Evolutionary conservation across 2,797 vertebrate species (phyloP).

Genomic region (Sciurus vulgaris): DNA sequence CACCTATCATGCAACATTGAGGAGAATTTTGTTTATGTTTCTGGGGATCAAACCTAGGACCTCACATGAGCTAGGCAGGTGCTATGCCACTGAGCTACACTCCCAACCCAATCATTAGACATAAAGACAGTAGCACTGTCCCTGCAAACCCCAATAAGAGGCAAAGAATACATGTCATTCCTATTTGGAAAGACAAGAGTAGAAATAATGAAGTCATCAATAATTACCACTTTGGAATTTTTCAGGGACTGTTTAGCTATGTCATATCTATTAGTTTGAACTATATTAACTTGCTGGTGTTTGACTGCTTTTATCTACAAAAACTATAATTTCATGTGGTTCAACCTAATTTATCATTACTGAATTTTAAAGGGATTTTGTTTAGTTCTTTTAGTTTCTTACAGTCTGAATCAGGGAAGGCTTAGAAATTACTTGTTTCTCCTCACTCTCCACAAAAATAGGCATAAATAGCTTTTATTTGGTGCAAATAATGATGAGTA

Average conservation of each 20-base stretch:
- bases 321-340: constrained; percentile 7
- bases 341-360: neutral
- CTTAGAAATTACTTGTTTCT: constrained; percentile 52
- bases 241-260: constrained; percentile 18
- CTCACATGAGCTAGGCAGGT: neutral
- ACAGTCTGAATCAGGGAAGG: neutral
- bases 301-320: constrained; percentile 44
- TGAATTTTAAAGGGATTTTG: constrained; percentile 28
- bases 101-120: neutral
- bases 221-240: constrained; percentile 30
- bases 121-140: neutral
- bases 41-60: neutral
- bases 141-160: neutral
- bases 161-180: constrained; percentile 1
- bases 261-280: neutral
- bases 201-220: neutral
- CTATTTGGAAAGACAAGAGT: constrained; percentile 4
- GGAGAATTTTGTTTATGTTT: neutral
- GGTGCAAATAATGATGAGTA: neutral
- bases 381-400: constrained; percentile 43
- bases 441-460: neutral
- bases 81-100: neutral
- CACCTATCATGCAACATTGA: neutral
- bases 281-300: constrained; percentile 30
- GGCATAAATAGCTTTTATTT: constrained; percentile 43